These are phyloP conservation scores for Pycnonotus jocosus DNA, from an alignment of 2,113 vertebrate species.

Conservation along the genomic window DNA sequence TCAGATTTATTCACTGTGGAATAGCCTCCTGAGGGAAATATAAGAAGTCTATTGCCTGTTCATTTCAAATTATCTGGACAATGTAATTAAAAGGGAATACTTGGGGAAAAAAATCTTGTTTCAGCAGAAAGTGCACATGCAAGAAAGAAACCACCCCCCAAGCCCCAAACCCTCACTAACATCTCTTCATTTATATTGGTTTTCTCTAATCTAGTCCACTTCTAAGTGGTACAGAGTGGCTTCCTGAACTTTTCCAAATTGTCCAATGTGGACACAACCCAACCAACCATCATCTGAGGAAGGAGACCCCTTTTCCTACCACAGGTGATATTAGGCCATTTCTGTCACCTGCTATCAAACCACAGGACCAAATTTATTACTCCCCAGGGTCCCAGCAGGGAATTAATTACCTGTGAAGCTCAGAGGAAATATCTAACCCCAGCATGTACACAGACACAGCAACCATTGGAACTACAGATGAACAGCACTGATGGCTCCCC, in stretches of 20 bases:
- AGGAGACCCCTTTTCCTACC: background rate
- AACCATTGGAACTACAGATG: background rate
- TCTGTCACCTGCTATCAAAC: background rate
- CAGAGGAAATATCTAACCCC: background rate
- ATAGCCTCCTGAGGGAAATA: background rate
- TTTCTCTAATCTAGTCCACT: background rate
- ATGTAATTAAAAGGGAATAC: background rate
- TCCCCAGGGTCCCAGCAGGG: background rate
- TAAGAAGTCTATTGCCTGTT: background rate
- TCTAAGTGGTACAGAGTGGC: background rate
- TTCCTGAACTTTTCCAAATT: background rate
- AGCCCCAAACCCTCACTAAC: background rate
- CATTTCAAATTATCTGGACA: background rate
- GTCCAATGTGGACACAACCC: rapidly evolving
- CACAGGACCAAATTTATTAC: background rate
- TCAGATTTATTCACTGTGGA: background rate
- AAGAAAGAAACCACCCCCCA: rapidly evolving
- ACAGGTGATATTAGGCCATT: background rate
- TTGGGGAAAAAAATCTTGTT: background rate
- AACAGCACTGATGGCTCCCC: background rate
- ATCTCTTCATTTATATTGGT: background rate
- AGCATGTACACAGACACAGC: background rate
- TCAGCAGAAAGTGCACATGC: background rate
- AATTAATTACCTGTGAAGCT: background rate
- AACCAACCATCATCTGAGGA: background rate